Evolutionary conservation across 2,113 vertebrate species (phyloP).

Genomic region (Elaphurus davidianus): DNA sequence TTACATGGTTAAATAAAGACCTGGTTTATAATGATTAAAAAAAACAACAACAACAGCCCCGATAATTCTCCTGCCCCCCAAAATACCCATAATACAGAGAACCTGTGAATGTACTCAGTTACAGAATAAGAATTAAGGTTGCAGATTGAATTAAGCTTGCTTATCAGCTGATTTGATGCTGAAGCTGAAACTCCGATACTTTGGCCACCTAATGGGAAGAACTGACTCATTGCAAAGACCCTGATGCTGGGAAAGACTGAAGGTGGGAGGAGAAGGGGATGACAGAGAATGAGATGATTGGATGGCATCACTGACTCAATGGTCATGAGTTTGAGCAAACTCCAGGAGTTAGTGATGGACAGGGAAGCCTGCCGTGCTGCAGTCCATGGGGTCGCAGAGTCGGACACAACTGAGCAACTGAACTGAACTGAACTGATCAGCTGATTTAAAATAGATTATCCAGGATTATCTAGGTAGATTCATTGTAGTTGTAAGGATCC

Average conservation of each 20-base stretch:
- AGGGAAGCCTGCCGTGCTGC: neutral
- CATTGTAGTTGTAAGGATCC: neutral
- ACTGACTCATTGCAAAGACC: neutral
- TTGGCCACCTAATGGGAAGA: neutral
- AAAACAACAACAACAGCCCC: neutral
- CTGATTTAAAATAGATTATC: neutral
- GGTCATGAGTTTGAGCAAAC: neutral
- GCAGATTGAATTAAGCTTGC: neutral
- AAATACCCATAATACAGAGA: neutral
- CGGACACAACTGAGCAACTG: rapidly evolving
- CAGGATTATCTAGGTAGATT: neutral
- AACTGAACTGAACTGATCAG: neutral
- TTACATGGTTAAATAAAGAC: too few relatives aligned
- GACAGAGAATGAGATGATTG: neutral
- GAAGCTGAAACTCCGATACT: neutral
- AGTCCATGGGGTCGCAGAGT: neutral
- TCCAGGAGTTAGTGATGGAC: neutral
- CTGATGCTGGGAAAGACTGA: neutral
- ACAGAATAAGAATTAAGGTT: neutral
- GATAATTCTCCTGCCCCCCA: neutral
- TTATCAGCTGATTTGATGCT: neutral
- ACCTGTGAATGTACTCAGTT: neutral
- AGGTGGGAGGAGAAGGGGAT: neutral
- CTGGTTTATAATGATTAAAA: neutral
- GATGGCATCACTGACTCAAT: neutral